Evolutionary conservation across 2,888 invertebrate species (phyloP), one percentile per base, ranked within the genome.

Genomic region (Eudemis profundana): DNA sequence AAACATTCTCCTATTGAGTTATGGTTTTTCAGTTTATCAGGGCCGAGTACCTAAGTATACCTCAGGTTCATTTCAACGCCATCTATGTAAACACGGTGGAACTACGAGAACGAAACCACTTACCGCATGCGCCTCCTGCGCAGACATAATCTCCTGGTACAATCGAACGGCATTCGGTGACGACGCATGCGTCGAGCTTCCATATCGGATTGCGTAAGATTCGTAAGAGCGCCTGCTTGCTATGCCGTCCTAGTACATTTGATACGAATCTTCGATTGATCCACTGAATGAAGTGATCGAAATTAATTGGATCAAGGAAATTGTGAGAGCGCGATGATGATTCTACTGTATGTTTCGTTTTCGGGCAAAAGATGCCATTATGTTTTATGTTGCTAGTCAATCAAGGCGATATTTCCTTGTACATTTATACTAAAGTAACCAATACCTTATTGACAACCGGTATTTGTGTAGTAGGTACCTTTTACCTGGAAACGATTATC

Each of bases 241-340:
- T 5, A 61, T 61, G 61, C 2, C 23, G 15, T 14, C 61, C 51
- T 53, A 44, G 61, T 61, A 61, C 61, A 10, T 53, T 61, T 61
- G 61, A 61, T 61, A 61, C 61, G 51, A 51, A 61, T 61, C 51
- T 36, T 61, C 61, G 61, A 61, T 61, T 61, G 61, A 61, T 61
- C 8, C 14, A 33, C 33, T 33, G 33, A 33, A 33, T 10, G 10
- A 33, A 10, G 8, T 33, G 33, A 33, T 33, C 33, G 33, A 33
- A 33, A 33, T 33, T 33, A 33, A 33, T 33, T 33, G 33, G 33
- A 33, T 33, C 33, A 33, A 33, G 33, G 33, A 33, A 33, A 33
- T 8, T n/a, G n/a, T n/a, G n/a, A n/a, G n/a, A n/a, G n/a, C n/a
- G n/a, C n/a, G n/a, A n/a, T n/a, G n/a, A n/a, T n/a, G n/a, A n/a